Conservation (phyloP, 2,113 vertebrate genomes). For the Tylochromis polylepis region DNA sequence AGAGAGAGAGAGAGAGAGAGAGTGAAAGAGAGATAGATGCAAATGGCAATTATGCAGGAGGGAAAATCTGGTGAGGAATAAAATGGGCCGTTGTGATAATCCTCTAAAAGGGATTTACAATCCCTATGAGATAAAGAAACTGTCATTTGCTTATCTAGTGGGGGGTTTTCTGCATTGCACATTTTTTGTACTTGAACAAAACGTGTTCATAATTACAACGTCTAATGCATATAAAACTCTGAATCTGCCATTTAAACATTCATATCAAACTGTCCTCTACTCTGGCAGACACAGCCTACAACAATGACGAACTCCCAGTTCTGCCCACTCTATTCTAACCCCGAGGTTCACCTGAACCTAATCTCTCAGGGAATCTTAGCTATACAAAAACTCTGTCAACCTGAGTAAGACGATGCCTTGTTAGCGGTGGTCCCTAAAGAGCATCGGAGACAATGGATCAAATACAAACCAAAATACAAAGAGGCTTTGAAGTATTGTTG, state of each 20-base stretch:
- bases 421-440: constrained; percentile 69
- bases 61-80: constrained; percentile 31
- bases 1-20: background rate
- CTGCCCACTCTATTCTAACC: constrained; percentile 7
- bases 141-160: constrained; percentile 18
- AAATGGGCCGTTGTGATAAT: constrained; percentile 50
- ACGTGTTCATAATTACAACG: background rate
- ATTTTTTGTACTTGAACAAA: background rate
- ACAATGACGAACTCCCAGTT: constrained; percentile 21
- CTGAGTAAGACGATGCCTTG: constrained; percentile 71
- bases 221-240: background rate
- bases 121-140: constrained; percentile 17
- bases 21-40: constrained; percentile 15
- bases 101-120: constrained; percentile 19
- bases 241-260: background rate
- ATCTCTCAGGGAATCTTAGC: constrained; percentile 59
- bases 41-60: constrained; percentile 47
- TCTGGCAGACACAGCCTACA: background rate
- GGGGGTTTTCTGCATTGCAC: background rate
- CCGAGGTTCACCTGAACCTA: constrained; percentile 57
- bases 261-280: background rate
- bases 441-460: constrained; percentile 70
- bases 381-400: constrained; percentile 58
- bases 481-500: constrained; percentile 73
- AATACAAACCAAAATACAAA: constrained; percentile 54